A percentile compares a stretch with the other conserved stretches of the same genome.
These are phyloP conservation scores for Rhyzopertha dominica DNA, from an alignment of 1,140 invertebrate genomes.

Conservation along the genomic window DNA sequence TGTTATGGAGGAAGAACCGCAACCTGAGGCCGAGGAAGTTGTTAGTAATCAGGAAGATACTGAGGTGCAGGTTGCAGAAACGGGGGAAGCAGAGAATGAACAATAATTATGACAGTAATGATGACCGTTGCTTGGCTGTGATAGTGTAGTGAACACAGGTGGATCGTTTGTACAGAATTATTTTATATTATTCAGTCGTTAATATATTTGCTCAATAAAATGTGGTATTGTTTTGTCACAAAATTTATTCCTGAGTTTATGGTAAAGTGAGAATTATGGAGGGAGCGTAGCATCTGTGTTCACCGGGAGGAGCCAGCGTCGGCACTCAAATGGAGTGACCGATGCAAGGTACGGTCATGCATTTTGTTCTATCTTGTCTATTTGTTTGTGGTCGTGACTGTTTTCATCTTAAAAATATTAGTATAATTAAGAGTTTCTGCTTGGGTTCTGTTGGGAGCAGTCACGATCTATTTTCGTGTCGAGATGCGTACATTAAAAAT, in stretches of 20 bases:
- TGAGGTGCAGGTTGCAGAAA: background rate
- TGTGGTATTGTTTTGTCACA: conserved; percentile 2
- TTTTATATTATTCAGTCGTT: conserved; percentile 2
- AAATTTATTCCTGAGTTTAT: conserved; percentile 13
- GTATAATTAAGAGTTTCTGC: too few relatives aligned
- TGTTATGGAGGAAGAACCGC: conserved; percentile 13
- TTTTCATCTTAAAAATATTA: too few relatives aligned
- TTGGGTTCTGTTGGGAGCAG: too few relatives aligned
- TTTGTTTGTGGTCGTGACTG: too few relatives aligned
- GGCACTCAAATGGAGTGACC: conserved; percentile 57
- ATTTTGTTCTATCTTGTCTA: too few relatives aligned
- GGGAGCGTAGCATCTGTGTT: conserved; percentile 45
- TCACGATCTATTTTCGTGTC: too few relatives aligned
- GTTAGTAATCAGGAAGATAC: background rate
- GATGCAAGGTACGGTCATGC: conserved; percentile 60
- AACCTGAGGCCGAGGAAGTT: conserved; percentile 2
- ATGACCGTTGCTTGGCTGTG: conserved; percentile 30
- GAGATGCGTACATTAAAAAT: too few relatives aligned
- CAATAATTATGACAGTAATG: too few relatives aligned
- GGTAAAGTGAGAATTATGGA: conserved; percentile 18
- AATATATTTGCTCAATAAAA: conserved; percentile 15
- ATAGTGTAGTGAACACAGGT: conserved; percentile 40
- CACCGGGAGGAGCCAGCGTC: conserved; percentile 51
- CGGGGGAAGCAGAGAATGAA: background rate
- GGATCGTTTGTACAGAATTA: conserved; percentile 17